Percentiles rank a stretch among this genome's conserved stretches.
phyloP scores from a whole-genome alignment of 2,888 invertebrate genomes.

The Escarpia spicata region DNA sequence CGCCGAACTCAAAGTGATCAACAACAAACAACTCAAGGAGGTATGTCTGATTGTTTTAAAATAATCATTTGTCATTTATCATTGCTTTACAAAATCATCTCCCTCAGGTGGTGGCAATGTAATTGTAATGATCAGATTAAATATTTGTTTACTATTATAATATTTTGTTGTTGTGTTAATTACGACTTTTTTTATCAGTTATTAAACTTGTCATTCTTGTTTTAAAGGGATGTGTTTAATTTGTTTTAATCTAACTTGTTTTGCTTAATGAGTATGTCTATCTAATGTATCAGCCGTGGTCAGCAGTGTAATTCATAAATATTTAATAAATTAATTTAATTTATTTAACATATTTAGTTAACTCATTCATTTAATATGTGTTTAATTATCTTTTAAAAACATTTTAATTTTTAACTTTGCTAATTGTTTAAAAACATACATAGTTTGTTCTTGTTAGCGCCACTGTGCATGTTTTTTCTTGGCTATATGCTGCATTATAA shows the following conservation, averaged over 20 bases:
- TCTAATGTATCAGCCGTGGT: too few species aligned
- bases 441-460: neutral
- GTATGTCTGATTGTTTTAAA: slow-evolving; percentile 62
- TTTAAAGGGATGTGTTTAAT: neutral
- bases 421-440: neutral
- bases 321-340: too few species aligned
- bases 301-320: too few species aligned
- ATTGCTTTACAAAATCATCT: neutral
- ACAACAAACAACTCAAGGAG: slow-evolving; percentile 75
- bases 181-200: neutral
- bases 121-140: too few species aligned
- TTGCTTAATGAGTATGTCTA: too few species aligned
- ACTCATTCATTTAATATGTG: too few species aligned
- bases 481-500: neutral
- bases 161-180: too few species aligned
- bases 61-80: neutral
- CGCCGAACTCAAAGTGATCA: slow-evolving; percentile 92
- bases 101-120: neutral
- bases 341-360: too few species aligned
- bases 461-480: neutral
- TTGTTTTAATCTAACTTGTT: neutral
- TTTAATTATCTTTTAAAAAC: too few species aligned
- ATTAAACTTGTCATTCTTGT: neutral
- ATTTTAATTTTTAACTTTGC: too few species aligned
- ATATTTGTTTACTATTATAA: too few species aligned